These are phyloP conservation scores for Gortyna flavago DNA, from an alignment of 2,888 invertebrate species.

Conservation along the genomic window DNA sequence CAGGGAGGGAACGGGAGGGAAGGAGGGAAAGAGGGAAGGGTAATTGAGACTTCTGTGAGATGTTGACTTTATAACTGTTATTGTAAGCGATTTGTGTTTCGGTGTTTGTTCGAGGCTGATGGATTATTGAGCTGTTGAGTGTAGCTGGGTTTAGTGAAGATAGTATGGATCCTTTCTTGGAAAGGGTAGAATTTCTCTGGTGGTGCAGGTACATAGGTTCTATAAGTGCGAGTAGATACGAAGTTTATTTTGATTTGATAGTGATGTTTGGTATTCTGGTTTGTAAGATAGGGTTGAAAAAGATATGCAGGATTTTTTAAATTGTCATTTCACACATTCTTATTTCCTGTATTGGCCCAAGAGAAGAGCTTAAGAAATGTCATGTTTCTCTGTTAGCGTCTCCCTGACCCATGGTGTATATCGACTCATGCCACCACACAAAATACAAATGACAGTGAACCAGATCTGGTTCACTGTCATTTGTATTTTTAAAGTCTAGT, in stretches of 20 bases:
- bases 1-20: conserved; percentile 41
- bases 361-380: neutral
- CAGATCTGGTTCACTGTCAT: no score
- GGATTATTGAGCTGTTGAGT: conserved; percentile 24
- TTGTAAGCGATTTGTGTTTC: conserved; percentile 53
- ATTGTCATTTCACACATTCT: neutral
- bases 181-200: no score
- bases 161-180: neutral
- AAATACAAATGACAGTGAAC: conserved; percentile 33
- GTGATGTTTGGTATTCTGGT: neutral
- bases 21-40: conserved; percentile 41
- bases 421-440: neutral
- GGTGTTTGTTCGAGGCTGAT: conserved; percentile 46
- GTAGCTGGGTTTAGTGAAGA: neutral
- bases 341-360: neutral
- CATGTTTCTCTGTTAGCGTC: neutral
- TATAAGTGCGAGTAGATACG: neutral
- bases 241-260: neutral
- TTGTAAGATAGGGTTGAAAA: neutral
- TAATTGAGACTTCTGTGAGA: conserved; percentile 78
- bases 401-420: neutral
- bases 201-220: neutral
- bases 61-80: conserved; percentile 71
- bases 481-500: no score
- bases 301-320: neutral